Percentiles rank a stretch among this genome's conserved stretches.
phyloP scores from a whole-genome alignment of 2,113 vertebrate genomes.

The Sclerurus mexicanus region DNA sequence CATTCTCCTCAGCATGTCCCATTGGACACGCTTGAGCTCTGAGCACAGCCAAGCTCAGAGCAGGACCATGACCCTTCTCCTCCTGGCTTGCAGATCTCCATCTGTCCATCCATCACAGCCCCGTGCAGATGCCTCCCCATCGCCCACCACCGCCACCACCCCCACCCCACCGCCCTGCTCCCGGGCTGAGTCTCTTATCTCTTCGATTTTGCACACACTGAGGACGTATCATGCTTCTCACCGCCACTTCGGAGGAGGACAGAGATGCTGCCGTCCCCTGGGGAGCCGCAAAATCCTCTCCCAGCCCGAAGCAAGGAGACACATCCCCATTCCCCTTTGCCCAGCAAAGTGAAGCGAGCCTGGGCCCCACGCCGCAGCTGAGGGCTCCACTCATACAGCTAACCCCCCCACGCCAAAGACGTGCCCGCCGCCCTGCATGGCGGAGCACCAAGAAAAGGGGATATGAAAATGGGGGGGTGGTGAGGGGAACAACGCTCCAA shows the following conservation, averaged over 20 bases:
- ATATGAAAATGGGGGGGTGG: constrained; percentile 17
- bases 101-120: not conserved
- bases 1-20: fast-evolving
- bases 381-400: not conserved
- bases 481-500: constrained; percentile 26
- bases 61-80: not conserved
- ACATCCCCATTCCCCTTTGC: not conserved
- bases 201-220: constrained; percentile 70
- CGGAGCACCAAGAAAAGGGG: not conserved
- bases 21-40: too few species aligned
- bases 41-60: fast-evolving
- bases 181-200: constrained; percentile 42
- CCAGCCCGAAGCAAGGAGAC: not conserved
- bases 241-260: constrained; percentile 49
- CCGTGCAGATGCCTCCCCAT: not conserved
- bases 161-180: not conserved
- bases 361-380: not conserved
- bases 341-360: not conserved
- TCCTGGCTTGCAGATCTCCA: constrained; percentile 8
- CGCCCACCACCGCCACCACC: not conserved
- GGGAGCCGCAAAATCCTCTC: not conserved
- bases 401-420: constrained; percentile 46
- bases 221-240: constrained; percentile 51
- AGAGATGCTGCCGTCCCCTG: not conserved
- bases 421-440: not conserved